Evolutionary conservation across 1,140 invertebrate genomes (phyloP), one percentile per base, ranked within the genome.

Genomic region (Drosophila navojoa): DNA sequence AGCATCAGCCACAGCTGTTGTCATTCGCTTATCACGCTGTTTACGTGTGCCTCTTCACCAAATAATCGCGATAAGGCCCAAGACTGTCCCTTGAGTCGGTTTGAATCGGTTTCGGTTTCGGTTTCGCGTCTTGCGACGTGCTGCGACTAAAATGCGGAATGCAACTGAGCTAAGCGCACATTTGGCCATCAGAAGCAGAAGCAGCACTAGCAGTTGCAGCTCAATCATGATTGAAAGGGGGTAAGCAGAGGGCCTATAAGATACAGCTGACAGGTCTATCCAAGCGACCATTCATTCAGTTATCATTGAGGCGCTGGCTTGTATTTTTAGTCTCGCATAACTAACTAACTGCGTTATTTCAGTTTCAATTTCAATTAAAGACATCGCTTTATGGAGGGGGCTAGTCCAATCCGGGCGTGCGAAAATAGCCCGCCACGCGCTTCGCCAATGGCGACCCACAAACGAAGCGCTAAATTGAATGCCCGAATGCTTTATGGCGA

Each of bases 291-390:
- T 80, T 58, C 64, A 77, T 77, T 45, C 66, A 62, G 64, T 44
- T 44, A 67, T 60, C n/a, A n/a, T n/a, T 45, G 16, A 54, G 58
- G 50, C 32, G 50, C 38, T 5, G 40, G 40, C 42, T 15, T 5
- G 47, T 79, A 81, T 87, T 86, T 86, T 86, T 87, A 86, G 81
- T 87, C 59, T 63, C 54, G 25, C 35, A 44, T 69, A 63, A 44
- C 54, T 64, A 77, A 74, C 64, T 78, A 69, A 81, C 63, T 71
- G 71, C 79, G 80, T 89, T 87, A 86, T 76, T 79, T 76, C 73
- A 64, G 67, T 78, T 76, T 76, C 73, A 76, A 79, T 89, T 86
- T 81, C 82, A 85, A 85, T 85, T 85, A 85, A 85, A 70, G 45
- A 54, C 27, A 27, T 5, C 27, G 27, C 27, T 0, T 1, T 0